Evolutionary conservation across 2,888 invertebrate genomes (phyloP), one percentile per base, ranked within the genome.

Genomic region (Cerastis leucographa): DNA sequence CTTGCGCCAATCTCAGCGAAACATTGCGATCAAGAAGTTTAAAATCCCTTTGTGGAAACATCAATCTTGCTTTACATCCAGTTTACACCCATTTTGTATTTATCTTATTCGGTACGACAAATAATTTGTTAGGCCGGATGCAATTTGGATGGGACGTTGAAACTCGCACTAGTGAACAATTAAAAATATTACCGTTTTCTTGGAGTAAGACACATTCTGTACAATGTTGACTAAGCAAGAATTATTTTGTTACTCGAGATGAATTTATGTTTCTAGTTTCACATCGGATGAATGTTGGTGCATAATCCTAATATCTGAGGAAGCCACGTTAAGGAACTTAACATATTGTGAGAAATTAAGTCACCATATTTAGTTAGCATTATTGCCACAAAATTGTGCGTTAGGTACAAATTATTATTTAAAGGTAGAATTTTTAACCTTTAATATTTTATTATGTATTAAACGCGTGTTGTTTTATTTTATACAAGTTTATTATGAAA

Each of bases 11-110:
- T 84, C 87, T 75, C 75, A 82, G 85, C 85, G 81, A 89, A 91
- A 87, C 90, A 89, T 90, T 90, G 90, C 91, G 92, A 93, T 94
- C 94, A 94, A 93, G 93, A 94, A 95, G 92, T 95, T 95, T 95
- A 94, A 95, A 95, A 94, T 95, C 94, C 94, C 92, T 94, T 93
- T 92, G 92, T 92, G 92, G 92, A 91, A 91, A 91, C 94, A 95
- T 95, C 94, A 94, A 95, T 95, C 95, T 95, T 94, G 92, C 92
- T 93, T 90, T 91, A 89, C 90, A 91, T 88, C 89, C 86, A 87
- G 85, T 87, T 90, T 90, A 88, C 89, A 90, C 79, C 85, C 88
- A 81, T 87, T 88, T 89, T 89, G 89, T 92, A 91, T 92, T 92
- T 91, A 91, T 93, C 90, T 92, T 92, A 76, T 88, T 90, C 76